phyloP scores from a whole-genome alignment of 2,797 vertebrate species.

The Basileuterus tristriatus region DNA sequence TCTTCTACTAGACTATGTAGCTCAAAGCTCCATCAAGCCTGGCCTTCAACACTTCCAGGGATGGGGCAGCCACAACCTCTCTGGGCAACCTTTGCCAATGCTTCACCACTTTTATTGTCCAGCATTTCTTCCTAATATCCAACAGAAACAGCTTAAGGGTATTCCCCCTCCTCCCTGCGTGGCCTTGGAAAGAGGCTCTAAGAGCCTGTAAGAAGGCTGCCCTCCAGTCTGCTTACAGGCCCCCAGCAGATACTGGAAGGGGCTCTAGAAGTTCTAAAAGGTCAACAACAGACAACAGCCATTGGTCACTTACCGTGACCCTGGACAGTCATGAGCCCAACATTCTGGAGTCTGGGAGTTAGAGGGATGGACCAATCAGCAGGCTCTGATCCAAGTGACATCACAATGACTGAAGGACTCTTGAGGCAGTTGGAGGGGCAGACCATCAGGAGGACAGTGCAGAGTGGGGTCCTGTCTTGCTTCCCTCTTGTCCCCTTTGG shows the following conservation, averaged over 20 bases:
- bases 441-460: neutral
- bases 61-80: neutral
- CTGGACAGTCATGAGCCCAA: neutral
- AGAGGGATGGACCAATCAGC: neutral
- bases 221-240: neutral
- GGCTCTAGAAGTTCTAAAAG: neutral
- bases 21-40: neutral
- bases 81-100: neutral
- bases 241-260: neutral
- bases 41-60: neutral
- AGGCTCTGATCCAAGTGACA: neutral
- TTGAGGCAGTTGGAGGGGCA: neutral
- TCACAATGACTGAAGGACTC: neutral
- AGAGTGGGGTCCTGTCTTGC: neutral
- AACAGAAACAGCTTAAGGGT: neutral
- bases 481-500: neutral
- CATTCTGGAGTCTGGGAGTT: neutral
- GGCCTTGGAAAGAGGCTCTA: neutral
- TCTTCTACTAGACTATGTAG: neutral
- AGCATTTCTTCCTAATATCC: neutral
- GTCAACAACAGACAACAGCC: neutral
- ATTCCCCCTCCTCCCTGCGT: too few species aligned
- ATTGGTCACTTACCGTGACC: fast-evolving
- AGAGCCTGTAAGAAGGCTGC: too few species aligned
- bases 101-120: neutral